Evolutionary conservation across 1,140 invertebrate species (phyloP), one percentile per base, ranked within the genome.

Genomic region (Rhynchophorus ferrugineus): DNA sequence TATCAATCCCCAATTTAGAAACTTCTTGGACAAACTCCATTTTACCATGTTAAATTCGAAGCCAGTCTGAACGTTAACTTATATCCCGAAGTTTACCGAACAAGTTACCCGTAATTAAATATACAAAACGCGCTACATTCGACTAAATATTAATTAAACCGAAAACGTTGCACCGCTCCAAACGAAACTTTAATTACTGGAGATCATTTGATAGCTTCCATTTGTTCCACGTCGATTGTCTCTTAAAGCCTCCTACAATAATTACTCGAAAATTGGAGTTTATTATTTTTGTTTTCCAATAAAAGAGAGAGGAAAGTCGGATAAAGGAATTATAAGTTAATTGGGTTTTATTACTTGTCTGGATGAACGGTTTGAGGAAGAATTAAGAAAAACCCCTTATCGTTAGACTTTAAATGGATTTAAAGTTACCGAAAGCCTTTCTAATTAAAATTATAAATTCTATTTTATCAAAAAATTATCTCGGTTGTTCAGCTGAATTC

Each of bases 341-440:
- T 54, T 54, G 51, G 51, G 44, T 54, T 54, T 54, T 54, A 54
- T 54, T 54, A 54, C 44, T 54, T 54, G 44, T 54, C 51, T 47
- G 51, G 44, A 19, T 46, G 50, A 53, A 53, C 43, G 50, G 37
- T 53, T 53, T 38, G 34, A 46, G 38, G 43, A 38, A 53, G 50
- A 52, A 52, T 52, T 44, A 38, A 44, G 49, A 20, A 46, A 34
- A 39, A 17, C 37, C 39, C 43, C 42, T 45, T 52, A 52, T 52
- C 49, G 18, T 52, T 44, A 38, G n/a, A 52, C 14, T 33, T 50
- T 52, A 50, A 44, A 43, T 22, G 49, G 13, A 24, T 38, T 42
- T 19, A 44, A 45, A 18, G 17, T 43, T 39, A 14, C 20, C 3
- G 36, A 20, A 29, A 21, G 18, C 3, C 19, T 46, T 53, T 39